phyloP scores from a whole-genome alignment of 1,140 invertebrate genomes.

The Brachionus angularis region DNA sequence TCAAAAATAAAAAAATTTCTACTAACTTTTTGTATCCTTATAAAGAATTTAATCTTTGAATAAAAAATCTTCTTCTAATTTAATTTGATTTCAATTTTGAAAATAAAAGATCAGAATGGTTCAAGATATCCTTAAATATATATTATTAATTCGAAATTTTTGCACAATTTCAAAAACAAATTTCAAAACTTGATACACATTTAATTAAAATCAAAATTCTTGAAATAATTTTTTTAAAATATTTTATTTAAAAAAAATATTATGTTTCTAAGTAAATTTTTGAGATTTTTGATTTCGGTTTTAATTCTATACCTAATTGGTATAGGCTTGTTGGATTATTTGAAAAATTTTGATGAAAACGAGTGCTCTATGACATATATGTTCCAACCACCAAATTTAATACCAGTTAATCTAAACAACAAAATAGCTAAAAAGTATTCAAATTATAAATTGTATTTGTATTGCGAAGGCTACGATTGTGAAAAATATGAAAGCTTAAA shows the following conservation, averaged over 20 bases:
- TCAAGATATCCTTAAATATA: no score
- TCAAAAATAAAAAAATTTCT: no score
- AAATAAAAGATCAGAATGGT: no score
- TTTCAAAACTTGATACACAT: not conserved
- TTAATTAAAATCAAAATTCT: not conserved
- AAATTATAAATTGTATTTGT: conserved; percentile 39
- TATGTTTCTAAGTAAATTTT: no score
- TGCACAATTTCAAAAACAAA: no score
- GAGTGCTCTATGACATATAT: conserved; percentile 44
- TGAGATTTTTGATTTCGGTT: no score
- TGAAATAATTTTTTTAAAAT: conserved; percentile 42
- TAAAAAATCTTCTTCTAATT: no score
- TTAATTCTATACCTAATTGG: not conserved
- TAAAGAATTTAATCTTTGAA: no score
- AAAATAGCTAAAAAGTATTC: not conserved
- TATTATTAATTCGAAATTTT: no score
- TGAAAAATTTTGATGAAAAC: conserved; percentile 36
- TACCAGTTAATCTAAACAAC: not conserved
- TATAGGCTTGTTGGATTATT: conserved; percentile 9
- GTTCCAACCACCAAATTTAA: not conserved
- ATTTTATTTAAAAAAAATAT: no score
- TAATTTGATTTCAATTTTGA: no score
- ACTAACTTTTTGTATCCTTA: no score
- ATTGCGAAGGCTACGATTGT: conserved; percentile 42
- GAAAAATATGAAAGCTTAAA: conserved; percentile 16